Base-by-base conservation (phyloP, 2,797 vertebrate genomes). In the Kryptolebias ocellatus region DNA sequence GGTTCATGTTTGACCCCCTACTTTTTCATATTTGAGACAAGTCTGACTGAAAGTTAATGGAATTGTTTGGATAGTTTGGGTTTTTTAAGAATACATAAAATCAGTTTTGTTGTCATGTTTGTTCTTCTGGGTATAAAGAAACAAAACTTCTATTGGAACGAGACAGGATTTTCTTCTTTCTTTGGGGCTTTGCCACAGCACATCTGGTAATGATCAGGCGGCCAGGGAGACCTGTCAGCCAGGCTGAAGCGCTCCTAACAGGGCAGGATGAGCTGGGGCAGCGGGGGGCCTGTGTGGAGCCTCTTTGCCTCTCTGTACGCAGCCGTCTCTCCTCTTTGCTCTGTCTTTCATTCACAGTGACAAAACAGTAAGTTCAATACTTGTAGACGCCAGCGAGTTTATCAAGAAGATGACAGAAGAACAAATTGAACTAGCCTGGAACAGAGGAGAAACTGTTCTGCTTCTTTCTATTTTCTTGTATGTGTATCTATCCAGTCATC, bases 161-260 rank as follows among this genome's bases (percentile, higher is more conserved):
- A 76, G 60, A 70, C 10, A 59, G 56, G 58, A 54, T 20, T 72
- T 80, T 42, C 10, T 42, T 42, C 4, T 42, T 86, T 88, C 86
- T 53, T 56, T 56, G 79, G 83, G 86, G 78, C 78, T 90, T 86
- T 79, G 79, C 80, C 80, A 83, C 81, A 74, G 53, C 80, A 88
- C 93, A 94, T 94, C 91, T 94, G 93, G 92, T 93, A 91, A 78
- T 81, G 70, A 93, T 94, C 86, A 87, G 81, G 55, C 55, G 85
- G 76, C 70, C 83, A 77, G 76, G 78, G 79, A 86, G 89, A 92
- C 87, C 90, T 92, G 91, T 89, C 88, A 92, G 89, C 85, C 83
- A 78, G 83, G 78, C 83, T 81, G 69, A 72, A 87, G 85, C 64
- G 46, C 79, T 79, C 79, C 58, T 66, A 64, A 65, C n/a, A 15